Conservation (phyloP, 1,140 invertebrate species). For the Drosophila santomea region DNA sequence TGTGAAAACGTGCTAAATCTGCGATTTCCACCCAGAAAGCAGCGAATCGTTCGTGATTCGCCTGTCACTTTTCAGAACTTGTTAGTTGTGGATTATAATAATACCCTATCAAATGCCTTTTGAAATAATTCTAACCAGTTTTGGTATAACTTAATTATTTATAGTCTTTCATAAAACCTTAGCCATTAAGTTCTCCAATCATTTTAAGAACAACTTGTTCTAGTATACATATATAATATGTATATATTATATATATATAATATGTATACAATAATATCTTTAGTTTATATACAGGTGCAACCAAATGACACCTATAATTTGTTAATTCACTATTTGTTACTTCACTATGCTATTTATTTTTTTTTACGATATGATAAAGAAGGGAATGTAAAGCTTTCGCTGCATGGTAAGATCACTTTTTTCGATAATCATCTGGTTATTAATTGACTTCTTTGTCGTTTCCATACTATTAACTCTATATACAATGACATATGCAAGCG, state of each 20-base stretch:
- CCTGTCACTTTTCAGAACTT: constrained; percentile 12
- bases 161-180: neutral
- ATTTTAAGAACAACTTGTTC: no score
- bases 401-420: neutral
- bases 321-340: no score
- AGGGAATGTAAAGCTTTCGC: neutral
- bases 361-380: neutral
- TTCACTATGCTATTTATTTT: neutral
- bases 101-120: neutral
- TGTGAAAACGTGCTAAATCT: constrained; percentile 42
- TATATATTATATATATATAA: no score
- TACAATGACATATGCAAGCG: neutral
- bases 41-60: constrained; percentile 48
- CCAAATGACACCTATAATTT: neutral
- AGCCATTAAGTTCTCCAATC: neutral
- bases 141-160: neutral
- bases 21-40: constrained; percentile 25
- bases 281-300: no score
- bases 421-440: neutral
- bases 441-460: neutral
- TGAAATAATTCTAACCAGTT: no score
- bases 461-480: neutral
- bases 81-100: neutral
- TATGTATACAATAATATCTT: no score
- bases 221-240: no score